phyloP scores from a whole-genome alignment of 2,888 invertebrate genomes.

The Trachelus stipa region DNA sequence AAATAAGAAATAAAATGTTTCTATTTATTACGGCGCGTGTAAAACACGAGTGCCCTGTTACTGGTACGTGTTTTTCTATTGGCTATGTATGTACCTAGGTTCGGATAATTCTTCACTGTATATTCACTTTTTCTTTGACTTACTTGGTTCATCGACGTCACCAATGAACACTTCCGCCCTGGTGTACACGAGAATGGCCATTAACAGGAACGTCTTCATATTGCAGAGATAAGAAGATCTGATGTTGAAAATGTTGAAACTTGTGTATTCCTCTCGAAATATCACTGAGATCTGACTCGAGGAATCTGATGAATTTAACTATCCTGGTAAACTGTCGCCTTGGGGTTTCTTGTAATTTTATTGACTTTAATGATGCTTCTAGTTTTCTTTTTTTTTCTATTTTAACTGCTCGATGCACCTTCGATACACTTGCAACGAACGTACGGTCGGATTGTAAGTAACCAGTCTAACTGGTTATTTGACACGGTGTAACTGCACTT shows the following conservation, averaged over 20 bases:
- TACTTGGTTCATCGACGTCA: slow-evolving; percentile 52
- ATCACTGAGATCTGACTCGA: neutral
- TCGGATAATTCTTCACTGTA: neutral
- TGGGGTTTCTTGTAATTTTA: neutral
- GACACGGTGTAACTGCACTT: neutral
- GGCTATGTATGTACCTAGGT: neutral
- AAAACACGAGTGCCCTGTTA: neutral
- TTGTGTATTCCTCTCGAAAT: neutral
- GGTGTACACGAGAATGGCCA: slow-evolving; percentile 48
- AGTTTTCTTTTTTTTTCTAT: neutral
- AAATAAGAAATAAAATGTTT: neutral
- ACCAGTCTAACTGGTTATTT: neutral
- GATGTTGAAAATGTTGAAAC: neutral
- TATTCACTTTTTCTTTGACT: slow-evolving; percentile 28
- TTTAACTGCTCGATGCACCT: neutral
- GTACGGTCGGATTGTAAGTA: neutral
- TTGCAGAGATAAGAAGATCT: neutral
- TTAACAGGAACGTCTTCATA: slow-evolving; percentile 28
- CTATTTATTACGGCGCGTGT: neutral
- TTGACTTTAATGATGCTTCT: neutral
- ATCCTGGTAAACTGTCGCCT: neutral
- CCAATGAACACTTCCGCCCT: slow-evolving; percentile 45
- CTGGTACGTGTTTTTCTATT: neutral
- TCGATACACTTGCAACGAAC: neutral
- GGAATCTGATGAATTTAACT: neutral